These are phyloP conservation scores for Ricordea florida DNA, from an alignment of 92 coral and sea anemone genomes.

Conservation along the genomic window DNA sequence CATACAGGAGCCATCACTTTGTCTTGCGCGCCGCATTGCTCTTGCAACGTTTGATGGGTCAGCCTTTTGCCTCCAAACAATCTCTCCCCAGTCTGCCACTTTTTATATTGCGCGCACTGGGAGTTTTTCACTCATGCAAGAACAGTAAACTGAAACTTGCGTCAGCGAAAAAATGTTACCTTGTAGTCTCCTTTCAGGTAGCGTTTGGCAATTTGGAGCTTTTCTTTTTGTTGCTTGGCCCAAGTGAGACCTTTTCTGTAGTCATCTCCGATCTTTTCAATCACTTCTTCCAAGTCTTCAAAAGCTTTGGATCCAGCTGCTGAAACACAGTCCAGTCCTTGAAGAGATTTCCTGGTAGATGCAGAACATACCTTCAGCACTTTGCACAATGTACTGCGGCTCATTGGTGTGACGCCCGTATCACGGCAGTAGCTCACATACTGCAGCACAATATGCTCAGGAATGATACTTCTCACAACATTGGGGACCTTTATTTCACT, in stretches of 20 bases:
- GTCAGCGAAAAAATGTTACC: slow-evolving; percentile 22
- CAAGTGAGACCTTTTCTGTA: slow-evolving; percentile 46
- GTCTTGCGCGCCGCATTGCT: slow-evolving; percentile 31
- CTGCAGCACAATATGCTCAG: slow-evolving; percentile 57
- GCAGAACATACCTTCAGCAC: slow-evolving; percentile 50
- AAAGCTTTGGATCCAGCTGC: slow-evolving; percentile 52
- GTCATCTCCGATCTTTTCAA: slow-evolving; percentile 55
- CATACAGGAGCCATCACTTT: slow-evolving; percentile 18
- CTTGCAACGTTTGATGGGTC: slow-evolving; percentile 32
- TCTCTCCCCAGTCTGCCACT: too few species aligned
- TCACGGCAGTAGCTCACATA: slow-evolving; percentile 42
- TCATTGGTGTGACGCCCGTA: slow-evolving; percentile 50
- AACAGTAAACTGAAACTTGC: too few species aligned
- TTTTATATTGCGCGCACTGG: too few species aligned
- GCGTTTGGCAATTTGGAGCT: slow-evolving; percentile 47
- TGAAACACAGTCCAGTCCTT: slow-evolving; percentile 19
- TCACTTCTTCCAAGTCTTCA: slow-evolving; percentile 51
- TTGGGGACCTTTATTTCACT: slow-evolving; percentile 49
- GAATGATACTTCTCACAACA: slow-evolving; percentile 62
- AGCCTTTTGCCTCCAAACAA: slow-evolving; percentile 47
- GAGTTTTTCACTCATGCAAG: too few species aligned
- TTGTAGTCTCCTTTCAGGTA: slow-evolving; percentile 60
- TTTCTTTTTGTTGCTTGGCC: slow-evolving; percentile 44
- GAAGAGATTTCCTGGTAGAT: slow-evolving; percentile 49
- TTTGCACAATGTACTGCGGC: slow-evolving; percentile 53